Base-by-base conservation (phyloP, 2,797 vertebrate genomes). In the Dallia pectoralis region DNA sequence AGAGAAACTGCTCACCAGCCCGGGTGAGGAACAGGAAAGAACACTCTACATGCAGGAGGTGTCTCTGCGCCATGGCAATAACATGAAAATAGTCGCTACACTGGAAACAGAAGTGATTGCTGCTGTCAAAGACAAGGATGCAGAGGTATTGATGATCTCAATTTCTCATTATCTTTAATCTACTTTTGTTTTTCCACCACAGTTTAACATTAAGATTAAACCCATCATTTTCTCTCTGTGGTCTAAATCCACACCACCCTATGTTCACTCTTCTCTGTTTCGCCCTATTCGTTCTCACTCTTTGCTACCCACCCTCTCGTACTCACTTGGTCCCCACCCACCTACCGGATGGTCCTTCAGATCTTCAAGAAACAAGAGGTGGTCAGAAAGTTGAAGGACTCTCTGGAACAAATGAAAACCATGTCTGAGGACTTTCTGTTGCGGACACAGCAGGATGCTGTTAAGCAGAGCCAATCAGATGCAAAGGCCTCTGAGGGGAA, bases 1-100 rank as follows among this genome's bases (percentile, higher is more conserved):
- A 0, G 91, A 95, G 80, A 93, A 79, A 69, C 84, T 96, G 14
- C 77, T 94, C 77, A 93, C 87, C 14, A 89, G 86, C 62, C 80
- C 86, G 0, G 44, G 80, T 2, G 89, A 97, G 75, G 89, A 94
- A 15, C 81, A 78, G 70, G 85, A 93, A 18, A 89, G 71, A 65
- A 69, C 19, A n/a, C 77, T 68, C 12, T 84, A 86, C 47, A 70
- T 90, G 25, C 75, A 91, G 51, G 78, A 44, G 40, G 11, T 87
- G 19, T 78, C 22, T 8, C 67, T 73, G 22, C 74, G 65, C 36
- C 80, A 84, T 51, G 15, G 32, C 25, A 82, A 79, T 33, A 89
- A 89, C 77, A 81, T 83, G 4, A 81, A 91, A 11, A 0, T 76
- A 0, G 76, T 92, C 0, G 30, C 71, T 1, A 62, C 61, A 33